A percentile compares a stretch with the other conserved stretches of the same genome.
Conservation (phyloP, 2,888 invertebrate species). For the Eristalis tenax region DNA sequence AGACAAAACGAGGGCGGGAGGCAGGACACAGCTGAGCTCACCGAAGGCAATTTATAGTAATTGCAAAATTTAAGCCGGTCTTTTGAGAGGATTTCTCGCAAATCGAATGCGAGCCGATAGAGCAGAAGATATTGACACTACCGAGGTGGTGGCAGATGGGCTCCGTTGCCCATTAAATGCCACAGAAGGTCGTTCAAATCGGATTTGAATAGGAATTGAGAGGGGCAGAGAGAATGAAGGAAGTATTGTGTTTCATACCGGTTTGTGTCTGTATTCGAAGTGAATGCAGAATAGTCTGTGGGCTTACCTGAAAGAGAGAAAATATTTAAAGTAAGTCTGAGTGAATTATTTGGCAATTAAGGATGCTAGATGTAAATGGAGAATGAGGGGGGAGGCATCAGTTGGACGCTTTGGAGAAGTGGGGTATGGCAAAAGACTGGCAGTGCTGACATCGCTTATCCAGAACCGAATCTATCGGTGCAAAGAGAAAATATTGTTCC, state of each 20-base stretch:
- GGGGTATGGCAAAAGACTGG: background rate
- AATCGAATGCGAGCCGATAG: conserved; percentile 64
- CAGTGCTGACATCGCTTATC: no score
- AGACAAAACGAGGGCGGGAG: conserved; percentile 1
- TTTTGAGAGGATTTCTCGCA: conserved; percentile 63
- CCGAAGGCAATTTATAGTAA: conserved; percentile 67
- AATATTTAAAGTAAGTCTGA: conserved; percentile 6
- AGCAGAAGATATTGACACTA: conserved; percentile 65
- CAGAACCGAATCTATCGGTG: no score
- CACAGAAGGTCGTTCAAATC: conserved; percentile 42
- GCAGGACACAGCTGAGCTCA: conserved; percentile 28
- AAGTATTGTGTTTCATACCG: conserved; percentile 20
- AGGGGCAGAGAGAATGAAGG: background rate
- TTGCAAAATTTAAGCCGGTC: conserved; percentile 68
- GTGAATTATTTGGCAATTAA: background rate
- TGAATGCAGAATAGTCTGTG: background rate
- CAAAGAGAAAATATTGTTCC: no score
- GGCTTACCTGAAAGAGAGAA: conserved; percentile 56
- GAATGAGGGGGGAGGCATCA: background rate
- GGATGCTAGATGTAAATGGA: background rate
- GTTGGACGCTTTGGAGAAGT: background rate
- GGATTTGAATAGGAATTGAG: conserved; percentile 36
- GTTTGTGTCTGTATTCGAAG: background rate
- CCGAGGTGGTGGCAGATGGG: conserved; percentile 17
- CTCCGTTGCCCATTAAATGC: conserved; percentile 32